A percentile compares a stretch with the other conserved stretches of the same genome.
Evolutionary conservation across 2,797 vertebrate genomes (phyloP).

Genomic region (Kryptopterus vitreolus): DNA sequence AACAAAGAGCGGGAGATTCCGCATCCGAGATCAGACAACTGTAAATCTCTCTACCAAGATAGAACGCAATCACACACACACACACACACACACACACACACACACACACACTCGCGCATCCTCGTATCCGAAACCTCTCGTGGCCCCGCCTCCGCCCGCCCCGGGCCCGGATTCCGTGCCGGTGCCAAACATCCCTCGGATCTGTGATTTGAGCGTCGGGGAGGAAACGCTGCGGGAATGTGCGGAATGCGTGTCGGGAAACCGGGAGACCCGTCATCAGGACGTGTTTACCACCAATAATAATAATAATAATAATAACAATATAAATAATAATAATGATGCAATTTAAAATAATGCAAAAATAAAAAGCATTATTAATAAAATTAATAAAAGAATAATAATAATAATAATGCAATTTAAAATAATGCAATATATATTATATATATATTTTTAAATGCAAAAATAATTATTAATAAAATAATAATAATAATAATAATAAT

Average conservation of each 20-base stretch:
- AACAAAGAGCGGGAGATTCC: too few relatives aligned
- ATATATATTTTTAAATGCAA: too few relatives aligned
- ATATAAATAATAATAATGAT: too few relatives aligned
- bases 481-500: too few relatives aligned
- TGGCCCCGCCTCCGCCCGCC: not conserved
- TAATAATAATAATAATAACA: too few relatives aligned
- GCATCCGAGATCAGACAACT: not conserved
- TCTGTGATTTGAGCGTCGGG: constrained; percentile 52
- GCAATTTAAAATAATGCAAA: too few relatives aligned
- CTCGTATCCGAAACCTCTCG: not conserved
- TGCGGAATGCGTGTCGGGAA: constrained; percentile 60
- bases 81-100: constrained; percentile 10
- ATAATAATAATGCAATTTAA: too few relatives aligned
- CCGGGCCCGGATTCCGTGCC: constrained; percentile 3
- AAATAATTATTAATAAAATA: too few relatives aligned
- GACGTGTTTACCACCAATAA: constrained; percentile 74
- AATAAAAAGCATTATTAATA: too few relatives aligned
- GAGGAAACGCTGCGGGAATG: constrained; percentile 53
- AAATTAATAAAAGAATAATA: too few relatives aligned
- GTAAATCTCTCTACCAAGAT: not conserved
- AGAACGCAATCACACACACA: not conserved
- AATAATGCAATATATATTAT: too few relatives aligned
- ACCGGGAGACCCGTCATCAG: constrained; percentile 64
- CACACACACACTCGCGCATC: not conserved
- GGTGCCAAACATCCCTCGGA: constrained; percentile 47